Base-by-base conservation (phyloP, 2,113 vertebrate genomes). In the Orthonyx spaldingii region DNA sequence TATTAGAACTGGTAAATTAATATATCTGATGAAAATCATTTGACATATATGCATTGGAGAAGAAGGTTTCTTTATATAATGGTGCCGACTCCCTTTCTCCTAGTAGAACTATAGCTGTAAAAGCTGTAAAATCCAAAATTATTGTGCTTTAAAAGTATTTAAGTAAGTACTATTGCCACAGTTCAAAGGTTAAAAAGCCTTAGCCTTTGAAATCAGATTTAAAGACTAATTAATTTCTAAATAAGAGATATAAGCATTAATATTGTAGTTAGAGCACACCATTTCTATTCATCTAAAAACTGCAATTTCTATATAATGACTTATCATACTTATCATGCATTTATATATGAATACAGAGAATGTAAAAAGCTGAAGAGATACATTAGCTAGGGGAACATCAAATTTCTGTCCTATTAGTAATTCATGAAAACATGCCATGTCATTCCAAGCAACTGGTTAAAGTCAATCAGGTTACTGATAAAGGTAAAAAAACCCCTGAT, bases 51-150 rank as follows among this genome's bases (percentile, higher is more conserved):
- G 27, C 4, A 49, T 5, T 27, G 6, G 39, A 89, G 18, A 70
- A 53, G 35, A 83, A 23, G 42, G 30, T 30, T 50, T 33, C 46
- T 46, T 50, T 24, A 47, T 65, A 7, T 24, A 41, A 33, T 35
- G 20, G 1, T 39, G 12, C 28, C 35, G 20, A 27, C 1, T 60
- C 3, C 3, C 5, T 46, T 20, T 4, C 2, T 1, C 4, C 3
- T 3, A 5, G 16, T 22, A 41, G 17, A 61, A 32, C 9, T 37
- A 13, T 11, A 52, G 1, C 9, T 35, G 18, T 33, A 79, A 71
- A 86, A 76, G 13, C 2, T 18, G 37, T 55, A 50, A 83, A 90
- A 60, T 64, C 3, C 11, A 18, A 49, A 86, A 77, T 53, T 22
- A 37, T 4, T 70, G 15, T 27, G 16, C 70, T 77, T 72, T 65